Evolutionary conservation across 2,797 vertebrate genomes (phyloP).

Genomic region (Molossus molossus): DNA sequence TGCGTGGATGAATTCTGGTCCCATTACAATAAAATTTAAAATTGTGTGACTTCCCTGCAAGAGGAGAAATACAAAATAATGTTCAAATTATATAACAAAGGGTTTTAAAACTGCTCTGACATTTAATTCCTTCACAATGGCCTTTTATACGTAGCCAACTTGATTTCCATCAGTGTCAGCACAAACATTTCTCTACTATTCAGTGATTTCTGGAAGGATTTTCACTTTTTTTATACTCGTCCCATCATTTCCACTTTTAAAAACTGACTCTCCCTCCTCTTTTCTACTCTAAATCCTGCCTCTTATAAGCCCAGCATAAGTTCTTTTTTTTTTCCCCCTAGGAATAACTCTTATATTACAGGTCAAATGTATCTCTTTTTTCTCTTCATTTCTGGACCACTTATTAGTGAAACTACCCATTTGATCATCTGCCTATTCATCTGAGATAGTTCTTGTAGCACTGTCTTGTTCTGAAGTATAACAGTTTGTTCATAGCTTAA

Average conservation of each 20-base stretch:
- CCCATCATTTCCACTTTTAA: neutral
- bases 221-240: neutral
- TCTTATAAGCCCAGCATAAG: neutral
- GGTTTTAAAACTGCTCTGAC: neutral
- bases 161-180: neutral
- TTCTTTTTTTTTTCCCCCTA: neutral
- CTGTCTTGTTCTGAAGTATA: neutral
- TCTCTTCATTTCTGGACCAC: neutral
- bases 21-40: conserved; percentile 50
- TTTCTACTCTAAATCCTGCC: neutral
- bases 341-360: neutral
- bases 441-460: neutral
- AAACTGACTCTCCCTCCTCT: neutral
- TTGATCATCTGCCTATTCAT: neutral
- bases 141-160: neutral
- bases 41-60: neutral
- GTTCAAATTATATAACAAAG: neutral
- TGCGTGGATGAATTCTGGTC: neutral
- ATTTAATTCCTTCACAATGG: neutral
- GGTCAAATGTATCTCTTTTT: neutral
- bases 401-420: neutral
- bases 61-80: neutral
- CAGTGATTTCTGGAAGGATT: neutral
- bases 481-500: neutral
- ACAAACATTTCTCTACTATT: neutral